Conservation (phyloP, 1,140 invertebrate species). For the Zophobas morio region DNA sequence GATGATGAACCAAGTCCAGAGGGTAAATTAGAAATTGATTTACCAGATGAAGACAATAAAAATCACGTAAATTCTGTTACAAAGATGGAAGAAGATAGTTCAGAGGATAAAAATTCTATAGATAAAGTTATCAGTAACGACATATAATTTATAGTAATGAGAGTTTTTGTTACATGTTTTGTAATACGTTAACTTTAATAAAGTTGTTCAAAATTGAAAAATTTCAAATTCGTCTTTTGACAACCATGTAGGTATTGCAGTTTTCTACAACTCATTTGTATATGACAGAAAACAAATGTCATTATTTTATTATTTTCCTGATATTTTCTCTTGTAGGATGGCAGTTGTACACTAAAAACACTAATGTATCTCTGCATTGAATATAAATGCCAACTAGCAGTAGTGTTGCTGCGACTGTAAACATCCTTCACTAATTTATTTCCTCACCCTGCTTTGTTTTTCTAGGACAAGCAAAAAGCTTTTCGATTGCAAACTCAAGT, state of each 20-base stretch:
- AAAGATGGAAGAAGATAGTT: conserved; percentile 24
- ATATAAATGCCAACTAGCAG: conserved; percentile 64
- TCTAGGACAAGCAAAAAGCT: conserved; percentile 61
- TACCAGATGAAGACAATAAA: conserved; percentile 30
- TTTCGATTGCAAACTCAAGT: conserved; percentile 52
- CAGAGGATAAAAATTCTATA: neutral
- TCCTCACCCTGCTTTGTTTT: conserved; percentile 20
- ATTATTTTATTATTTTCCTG: too few species aligned
- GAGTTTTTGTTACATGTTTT: conserved; percentile 23
- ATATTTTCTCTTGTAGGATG: neutral
- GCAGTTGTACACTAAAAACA: neutral
- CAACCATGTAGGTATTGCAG: too few species aligned
- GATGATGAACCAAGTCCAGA: conserved; percentile 43
- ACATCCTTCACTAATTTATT: conserved; percentile 45
- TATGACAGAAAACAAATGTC: too few species aligned
- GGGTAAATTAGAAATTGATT: conserved; percentile 21
- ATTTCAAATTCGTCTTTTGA: too few species aligned
- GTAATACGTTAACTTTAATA: conserved; percentile 1
- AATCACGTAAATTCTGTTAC: neutral
- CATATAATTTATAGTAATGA: neutral
- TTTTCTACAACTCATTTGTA: too few species aligned
- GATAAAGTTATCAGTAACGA: conserved; percentile 5
- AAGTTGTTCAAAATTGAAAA: neutral
- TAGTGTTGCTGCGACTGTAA: conserved; percentile 57
- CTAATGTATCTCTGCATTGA: conserved; percentile 20